These are phyloP conservation scores for Catostylus mosaicus DNA, from an alignment of 30 jellyfish, hydroid and myxozoan species.

Conservation along the genomic window DNA sequence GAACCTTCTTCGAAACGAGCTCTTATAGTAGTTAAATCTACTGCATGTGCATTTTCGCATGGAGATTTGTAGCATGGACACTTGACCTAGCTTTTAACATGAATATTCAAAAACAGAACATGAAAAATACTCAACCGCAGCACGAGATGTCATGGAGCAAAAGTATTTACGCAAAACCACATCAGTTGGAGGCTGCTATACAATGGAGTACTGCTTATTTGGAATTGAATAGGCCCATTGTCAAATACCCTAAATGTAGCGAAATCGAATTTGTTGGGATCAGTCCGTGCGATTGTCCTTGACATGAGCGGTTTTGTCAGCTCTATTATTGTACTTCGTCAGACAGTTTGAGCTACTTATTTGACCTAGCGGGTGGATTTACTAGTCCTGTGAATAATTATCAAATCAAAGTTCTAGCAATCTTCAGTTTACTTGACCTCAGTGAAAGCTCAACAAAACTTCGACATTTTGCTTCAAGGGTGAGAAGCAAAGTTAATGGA, in stretches of 20 bases:
- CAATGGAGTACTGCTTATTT: not conserved
- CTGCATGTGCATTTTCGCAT: not conserved
- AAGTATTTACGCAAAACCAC: conserved; percentile 1
- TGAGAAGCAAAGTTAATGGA: no score
- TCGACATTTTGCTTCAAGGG: no score
- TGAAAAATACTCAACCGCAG: not conserved
- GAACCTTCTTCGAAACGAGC: no score
- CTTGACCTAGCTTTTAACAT: conserved; percentile 12
- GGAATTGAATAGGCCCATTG: not conserved
- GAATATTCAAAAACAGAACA: conserved; percentile 4
- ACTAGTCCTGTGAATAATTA: not conserved
- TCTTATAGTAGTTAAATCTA: no score
- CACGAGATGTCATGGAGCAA: not conserved
- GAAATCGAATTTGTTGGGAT: conserved; percentile 27
- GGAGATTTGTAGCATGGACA: not conserved
- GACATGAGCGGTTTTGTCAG: not conserved
- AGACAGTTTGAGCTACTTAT: not conserved
- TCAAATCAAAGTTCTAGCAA: no score
- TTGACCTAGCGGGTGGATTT: conserved; percentile 9
- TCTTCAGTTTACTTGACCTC: not conserved
- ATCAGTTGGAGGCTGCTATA: not conserved
- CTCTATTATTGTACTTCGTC: not conserved
- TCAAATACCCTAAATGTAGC: not conserved
- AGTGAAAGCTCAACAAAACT: no score
- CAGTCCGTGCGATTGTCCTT: not conserved